A percentile compares a stretch with the other conserved stretches of the same genome.
These are phyloP conservation scores for Schizaphis graminum DNA, from an alignment of 2,888 invertebrate genomes.

Conservation along the genomic window DNA sequence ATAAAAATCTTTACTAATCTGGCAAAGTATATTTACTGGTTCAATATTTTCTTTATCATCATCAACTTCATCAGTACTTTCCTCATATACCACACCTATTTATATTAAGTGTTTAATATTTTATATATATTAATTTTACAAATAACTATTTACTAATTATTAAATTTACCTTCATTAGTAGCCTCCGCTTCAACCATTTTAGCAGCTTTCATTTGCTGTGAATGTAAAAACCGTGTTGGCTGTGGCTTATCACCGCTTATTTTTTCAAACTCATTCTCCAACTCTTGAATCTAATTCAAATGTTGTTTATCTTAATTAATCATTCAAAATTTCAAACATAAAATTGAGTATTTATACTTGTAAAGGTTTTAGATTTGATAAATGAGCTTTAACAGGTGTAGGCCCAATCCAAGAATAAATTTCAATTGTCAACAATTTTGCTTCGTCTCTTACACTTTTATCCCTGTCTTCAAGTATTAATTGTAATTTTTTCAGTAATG, in stretches of 20 bases:
- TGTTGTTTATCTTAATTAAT: background rate
- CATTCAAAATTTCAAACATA: background rate
- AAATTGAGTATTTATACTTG: constrained; percentile 73
- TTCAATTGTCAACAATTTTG: constrained; percentile 91
- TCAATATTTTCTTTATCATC: constrained; percentile 90
- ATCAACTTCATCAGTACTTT: constrained; percentile 76
- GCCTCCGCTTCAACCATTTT: constrained; percentile 73
- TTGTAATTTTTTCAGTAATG: constrained; percentile 89
- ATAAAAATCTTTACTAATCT: constrained; percentile 94
- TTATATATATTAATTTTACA: constrained; percentile 1
- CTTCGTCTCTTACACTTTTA: constrained; percentile 91
- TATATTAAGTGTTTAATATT: constrained; percentile 71
- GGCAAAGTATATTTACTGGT: constrained; percentile 92
- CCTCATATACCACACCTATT: constrained; percentile 75
- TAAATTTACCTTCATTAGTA: constrained; percentile 71
- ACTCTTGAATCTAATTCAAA: constrained; percentile 78
- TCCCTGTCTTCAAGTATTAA: constrained; percentile 90
- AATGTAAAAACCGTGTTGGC: constrained; percentile 83
- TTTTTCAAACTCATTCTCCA: constrained; percentile 90
- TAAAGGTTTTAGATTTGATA: constrained; percentile 88
- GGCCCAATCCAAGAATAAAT: constrained; percentile 91
- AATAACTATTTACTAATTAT: background rate
- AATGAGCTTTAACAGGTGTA: constrained; percentile 84
- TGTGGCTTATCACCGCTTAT: constrained; percentile 76
- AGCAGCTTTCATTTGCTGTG: constrained; percentile 83